Conservation (phyloP, 2,888 invertebrate species). For the Thymelicus acteon region DNA sequence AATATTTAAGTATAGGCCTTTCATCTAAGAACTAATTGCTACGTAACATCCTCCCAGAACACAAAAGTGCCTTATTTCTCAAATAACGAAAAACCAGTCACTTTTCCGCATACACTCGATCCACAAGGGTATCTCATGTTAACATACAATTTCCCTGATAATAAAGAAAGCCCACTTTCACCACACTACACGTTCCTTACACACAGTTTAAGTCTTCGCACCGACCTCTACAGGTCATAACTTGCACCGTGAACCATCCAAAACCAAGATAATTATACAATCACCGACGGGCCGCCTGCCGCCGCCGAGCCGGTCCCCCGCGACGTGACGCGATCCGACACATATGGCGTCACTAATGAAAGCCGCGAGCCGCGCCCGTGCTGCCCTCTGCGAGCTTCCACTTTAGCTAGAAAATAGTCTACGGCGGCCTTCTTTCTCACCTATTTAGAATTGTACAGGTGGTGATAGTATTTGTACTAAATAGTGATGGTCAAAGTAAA, state of each 20-base stretch:
- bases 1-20: too few relatives aligned
- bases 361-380: conserved; percentile 42
- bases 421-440: neutral
- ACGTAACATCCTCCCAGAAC: too few relatives aligned
- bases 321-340: conserved; percentile 72
- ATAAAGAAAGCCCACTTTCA: too few relatives aligned
- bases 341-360: conserved; percentile 81
- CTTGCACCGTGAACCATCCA: neutral
- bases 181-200: too few relatives aligned
- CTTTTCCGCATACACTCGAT: too few relatives aligned
- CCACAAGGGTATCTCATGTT: too few relatives aligned
- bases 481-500: too few relatives aligned
- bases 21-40: too few relatives aligned
- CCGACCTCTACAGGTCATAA: neutral
- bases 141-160: too few relatives aligned
- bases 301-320: conserved; percentile 57
- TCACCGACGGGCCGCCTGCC: conserved; percentile 57
- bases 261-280: conserved; percentile 74
- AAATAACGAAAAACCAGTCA: too few relatives aligned
- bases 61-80: too few relatives aligned
- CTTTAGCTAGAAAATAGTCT: conserved; percentile 20
- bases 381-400: conserved; percentile 25
- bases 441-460: conserved; percentile 1
- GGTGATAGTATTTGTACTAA: neutral
- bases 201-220: neutral